Conservation (phyloP, 2,113 vertebrate genomes). For the Phycodurus eques region DNA sequence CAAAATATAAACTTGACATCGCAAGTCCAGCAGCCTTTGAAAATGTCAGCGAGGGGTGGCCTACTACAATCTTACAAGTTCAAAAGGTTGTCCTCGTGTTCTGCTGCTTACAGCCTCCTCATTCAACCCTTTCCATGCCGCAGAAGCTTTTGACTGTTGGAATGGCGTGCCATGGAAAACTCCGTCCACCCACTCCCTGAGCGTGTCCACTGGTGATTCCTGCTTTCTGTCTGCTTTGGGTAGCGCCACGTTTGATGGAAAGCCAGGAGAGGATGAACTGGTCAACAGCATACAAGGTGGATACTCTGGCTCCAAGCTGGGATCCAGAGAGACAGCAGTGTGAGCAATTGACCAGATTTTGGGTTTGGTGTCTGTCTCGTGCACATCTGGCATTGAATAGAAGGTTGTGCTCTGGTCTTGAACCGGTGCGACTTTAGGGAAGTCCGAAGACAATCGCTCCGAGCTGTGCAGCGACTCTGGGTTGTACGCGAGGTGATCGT, state of each 20-base stretch:
- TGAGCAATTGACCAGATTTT: constrained; percentile 96
- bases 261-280: constrained; percentile 55
- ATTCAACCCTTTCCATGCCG: constrained; percentile 83
- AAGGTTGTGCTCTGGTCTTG: constrained; percentile 73
- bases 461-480: constrained; percentile 55
- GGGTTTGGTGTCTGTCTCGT: constrained; percentile 78
- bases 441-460: constrained; percentile 73
- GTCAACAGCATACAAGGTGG: constrained; percentile 88
- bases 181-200: constrained; percentile 98
- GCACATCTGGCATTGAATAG: constrained; percentile 64
- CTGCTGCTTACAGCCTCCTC: constrained; percentile 76
- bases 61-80: constrained; percentile 66
- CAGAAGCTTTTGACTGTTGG: constrained; percentile 78
- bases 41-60: neutral
- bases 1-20: constrained; percentile 25
- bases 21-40: constrained; percentile 33
- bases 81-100: constrained; percentile 77
- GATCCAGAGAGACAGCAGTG: constrained; percentile 83
- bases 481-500: constrained; percentile 57
- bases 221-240: constrained; percentile 77
- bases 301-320: constrained; percentile 77
- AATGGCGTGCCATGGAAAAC: constrained; percentile 92
- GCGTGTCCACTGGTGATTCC: constrained; percentile 89
- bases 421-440: constrained; percentile 66
- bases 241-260: constrained; percentile 65